phyloP scores from a whole-genome alignment of 2,888 invertebrate genomes.

The Ditula angustiorana region DNA sequence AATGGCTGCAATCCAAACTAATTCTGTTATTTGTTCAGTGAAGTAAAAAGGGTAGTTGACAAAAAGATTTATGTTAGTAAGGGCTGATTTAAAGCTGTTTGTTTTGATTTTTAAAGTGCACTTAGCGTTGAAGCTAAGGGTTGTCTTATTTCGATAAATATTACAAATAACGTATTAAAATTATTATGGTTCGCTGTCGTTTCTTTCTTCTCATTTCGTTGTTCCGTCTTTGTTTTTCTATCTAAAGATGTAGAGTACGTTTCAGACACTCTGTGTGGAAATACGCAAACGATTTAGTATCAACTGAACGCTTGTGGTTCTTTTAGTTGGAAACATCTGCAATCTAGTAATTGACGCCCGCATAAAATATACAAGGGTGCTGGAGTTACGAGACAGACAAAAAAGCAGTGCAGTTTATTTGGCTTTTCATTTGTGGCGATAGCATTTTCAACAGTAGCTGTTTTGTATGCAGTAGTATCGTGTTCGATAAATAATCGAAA shows the following conservation, averaged over 20 bases:
- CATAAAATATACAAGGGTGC: conserved; percentile 36
- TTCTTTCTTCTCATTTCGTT: neutral
- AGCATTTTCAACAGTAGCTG: conserved; percentile 23
- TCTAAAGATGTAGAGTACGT: neutral
- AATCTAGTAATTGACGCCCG: conserved; percentile 40
- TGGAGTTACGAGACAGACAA: conserved; percentile 33
- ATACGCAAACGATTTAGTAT: conserved; percentile 15
- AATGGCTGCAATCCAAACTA: conserved; percentile 79
- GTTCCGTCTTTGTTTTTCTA: neutral
- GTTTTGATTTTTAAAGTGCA: conserved; percentile 34
- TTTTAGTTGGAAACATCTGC: conserved; percentile 36
- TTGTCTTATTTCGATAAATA: neutral
- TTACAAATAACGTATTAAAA: neutral
- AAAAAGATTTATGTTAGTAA: conserved; percentile 30
- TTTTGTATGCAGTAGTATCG: conserved; percentile 2
- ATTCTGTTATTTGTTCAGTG: conserved; percentile 71
- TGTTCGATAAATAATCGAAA: neutral
- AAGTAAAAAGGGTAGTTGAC: conserved; percentile 58
- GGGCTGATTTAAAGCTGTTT: conserved; percentile 28
- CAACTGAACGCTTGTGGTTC: conserved; percentile 9
- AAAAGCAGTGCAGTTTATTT: conserved; percentile 34
- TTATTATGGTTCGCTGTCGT: neutral
- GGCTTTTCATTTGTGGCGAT: conserved; percentile 25
- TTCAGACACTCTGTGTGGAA: conserved; percentile 2
- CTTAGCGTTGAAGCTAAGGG: conserved; percentile 10